Base-by-base conservation (phyloP, 2,113 vertebrate genomes). In the Dinomys branickii region DNA sequence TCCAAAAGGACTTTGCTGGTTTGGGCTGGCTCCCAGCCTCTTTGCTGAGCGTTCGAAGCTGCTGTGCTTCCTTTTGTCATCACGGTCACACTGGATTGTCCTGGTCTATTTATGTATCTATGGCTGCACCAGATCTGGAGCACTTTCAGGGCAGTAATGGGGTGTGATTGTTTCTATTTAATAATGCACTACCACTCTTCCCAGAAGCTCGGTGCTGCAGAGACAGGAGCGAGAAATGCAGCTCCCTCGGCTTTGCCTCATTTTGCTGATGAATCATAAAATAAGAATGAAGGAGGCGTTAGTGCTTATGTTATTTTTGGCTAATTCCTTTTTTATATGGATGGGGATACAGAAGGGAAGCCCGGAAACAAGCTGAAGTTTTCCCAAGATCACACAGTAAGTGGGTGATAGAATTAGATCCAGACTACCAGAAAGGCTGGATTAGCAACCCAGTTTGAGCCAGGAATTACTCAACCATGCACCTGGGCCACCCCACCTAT, bases 231-330 rank as follows among this genome's bases (percentile, higher is more conserved):
- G 44, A 65, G 44, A 78, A 35, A 78, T 0, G 47, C 73, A 58
- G 52, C 41, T 94, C 35, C 67, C 82, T 54, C 38, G 14, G 16
- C 30, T 77, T 35, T 47, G 28, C 14, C 54, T 86, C 28, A 2
- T 85, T 94, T 88, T 95, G 50, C 35, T 95, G 61, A 56, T 86
- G 85, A 95, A 87, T 71, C 81, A 65, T 52, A 38, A 75, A 87
- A 38, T 26, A 67, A 6, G 20, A 78, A 91, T 1, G 8, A 95
- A 80, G 17, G 5, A 65, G 50, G 30, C 90, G 73, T 90, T 75
- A 67, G 33, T 33, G 33, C 95, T 67, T 28, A 50, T 16, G 41
- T 17, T 19, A 50, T 73, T 86, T 94, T 82, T 85, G n/a, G 47
- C 10, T 73, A 75, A 85, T 3, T 22, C 33, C 41, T 83, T 93